These are phyloP conservation scores for Cephus pulcher DNA, from an alignment of 2,888 invertebrate genomes.

Conservation along the genomic window DNA sequence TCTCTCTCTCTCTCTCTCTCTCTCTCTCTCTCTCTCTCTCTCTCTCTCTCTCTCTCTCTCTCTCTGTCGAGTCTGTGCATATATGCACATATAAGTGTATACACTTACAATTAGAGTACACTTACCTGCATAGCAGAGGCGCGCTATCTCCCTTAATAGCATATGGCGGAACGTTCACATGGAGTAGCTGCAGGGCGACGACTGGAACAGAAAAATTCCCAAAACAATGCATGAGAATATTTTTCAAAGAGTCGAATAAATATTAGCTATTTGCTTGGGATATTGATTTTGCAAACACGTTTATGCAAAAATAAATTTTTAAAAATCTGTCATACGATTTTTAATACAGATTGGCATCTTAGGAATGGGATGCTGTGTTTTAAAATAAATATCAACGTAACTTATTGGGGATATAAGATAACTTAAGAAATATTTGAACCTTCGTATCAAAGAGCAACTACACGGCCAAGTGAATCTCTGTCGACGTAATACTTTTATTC, in stretches of 20 bases:
- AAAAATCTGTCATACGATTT: neutral
- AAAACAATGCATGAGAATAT: conserved; percentile 24
- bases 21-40: too few relatives aligned
- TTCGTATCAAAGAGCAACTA: neutral
- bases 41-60: too few relatives aligned
- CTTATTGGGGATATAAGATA: neutral
- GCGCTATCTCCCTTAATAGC: conserved; percentile 64
- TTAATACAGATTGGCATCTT: neutral
- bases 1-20: too few relatives aligned
- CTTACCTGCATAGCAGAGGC: conserved; percentile 66
- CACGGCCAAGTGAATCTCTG: too few relatives aligned
- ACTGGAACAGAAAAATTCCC: conserved; percentile 59
- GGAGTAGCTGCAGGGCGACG: conserved; percentile 62
- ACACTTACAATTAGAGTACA: conserved; percentile 12
- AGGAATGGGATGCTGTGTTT: neutral
- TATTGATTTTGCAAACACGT: neutral
- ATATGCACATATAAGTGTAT: too few relatives aligned
- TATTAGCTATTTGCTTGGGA: neutral
- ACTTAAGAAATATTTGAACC: neutral
- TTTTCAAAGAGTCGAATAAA: conserved; percentile 23
- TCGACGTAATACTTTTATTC: neutral
- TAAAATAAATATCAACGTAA: neutral
- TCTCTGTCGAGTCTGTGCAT: neutral
- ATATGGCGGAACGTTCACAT: conserved; percentile 65
- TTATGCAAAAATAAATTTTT: too few relatives aligned